Evolutionary conservation across 2,113 vertebrate genomes (phyloP).

Genomic region (Nyctereutes procyonoides): DNA sequence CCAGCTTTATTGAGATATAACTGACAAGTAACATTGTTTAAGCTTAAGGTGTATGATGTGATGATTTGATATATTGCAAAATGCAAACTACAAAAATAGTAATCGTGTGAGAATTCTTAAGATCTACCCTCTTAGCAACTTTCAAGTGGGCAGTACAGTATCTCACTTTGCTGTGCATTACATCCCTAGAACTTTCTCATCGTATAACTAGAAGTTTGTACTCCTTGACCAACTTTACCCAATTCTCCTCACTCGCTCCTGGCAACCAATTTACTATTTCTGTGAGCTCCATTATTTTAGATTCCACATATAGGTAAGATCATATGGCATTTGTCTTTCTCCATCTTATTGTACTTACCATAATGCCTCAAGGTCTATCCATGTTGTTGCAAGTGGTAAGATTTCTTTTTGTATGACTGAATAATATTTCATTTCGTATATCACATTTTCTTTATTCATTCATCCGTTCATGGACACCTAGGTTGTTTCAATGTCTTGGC

Average conservation of each 20-base stretch:
- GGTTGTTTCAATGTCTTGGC: not conserved
- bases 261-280: not conserved
- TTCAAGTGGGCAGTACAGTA: not conserved
- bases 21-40: not conserved
- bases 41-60: not conserved
- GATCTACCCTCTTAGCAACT: not conserved
- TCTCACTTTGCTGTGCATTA: not conserved
- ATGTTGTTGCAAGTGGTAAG: not conserved
- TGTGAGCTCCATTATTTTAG: not conserved
- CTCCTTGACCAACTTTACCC: not conserved
- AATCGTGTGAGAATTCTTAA: not conserved
- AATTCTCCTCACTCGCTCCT: not conserved
- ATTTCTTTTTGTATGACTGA: not conserved
- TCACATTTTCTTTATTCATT: not conserved
- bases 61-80: not conserved
- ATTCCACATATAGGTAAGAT: not conserved
- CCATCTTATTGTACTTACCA: not conserved
- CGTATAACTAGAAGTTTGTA: not conserved
- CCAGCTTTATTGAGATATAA: not conserved
- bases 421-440: not conserved
- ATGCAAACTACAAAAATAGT: too few relatives aligned
- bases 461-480: not conserved
- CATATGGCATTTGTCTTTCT: not conserved
- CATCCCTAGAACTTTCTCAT: not conserved
- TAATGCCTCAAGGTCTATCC: not conserved